Evolutionary conservation across 1,140 invertebrate species (phyloP).

Genomic region (Eueides isabella): DNA sequence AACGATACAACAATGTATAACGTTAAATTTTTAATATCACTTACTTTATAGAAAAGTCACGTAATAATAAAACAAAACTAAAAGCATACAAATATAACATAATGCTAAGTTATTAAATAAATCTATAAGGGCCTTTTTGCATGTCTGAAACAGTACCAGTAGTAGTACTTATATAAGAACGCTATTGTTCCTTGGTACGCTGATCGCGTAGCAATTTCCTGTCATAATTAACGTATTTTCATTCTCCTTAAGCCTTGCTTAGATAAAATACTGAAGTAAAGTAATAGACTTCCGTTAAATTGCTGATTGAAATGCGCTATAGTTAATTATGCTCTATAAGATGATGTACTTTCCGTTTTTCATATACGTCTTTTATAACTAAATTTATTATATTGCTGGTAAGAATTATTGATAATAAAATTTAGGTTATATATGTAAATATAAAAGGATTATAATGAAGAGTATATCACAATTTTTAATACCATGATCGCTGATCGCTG

Average conservation of each 20-base stretch:
- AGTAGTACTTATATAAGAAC: constrained; percentile 9
- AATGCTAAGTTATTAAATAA: background rate
- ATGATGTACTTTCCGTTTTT: background rate
- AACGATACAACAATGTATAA: no score
- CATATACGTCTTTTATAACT: no score
- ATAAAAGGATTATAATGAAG: no score
- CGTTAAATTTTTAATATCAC: no score
- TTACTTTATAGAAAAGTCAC: no score
- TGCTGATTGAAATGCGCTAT: background rate
- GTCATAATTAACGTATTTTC: constrained; percentile 28
- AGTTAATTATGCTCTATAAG: background rate
- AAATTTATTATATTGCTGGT: no score
- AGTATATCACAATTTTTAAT: no score
- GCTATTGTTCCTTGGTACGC: constrained; percentile 20
- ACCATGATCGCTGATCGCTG: no score
- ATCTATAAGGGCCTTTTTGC: constrained; percentile 10
- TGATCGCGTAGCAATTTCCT: constrained; percentile 25
- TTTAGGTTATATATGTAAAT: no score
- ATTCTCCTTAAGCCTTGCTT: constrained; percentile 17
- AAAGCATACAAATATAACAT: background rate
- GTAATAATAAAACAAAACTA: background rate
- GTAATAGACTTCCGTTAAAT: constrained; percentile 17
- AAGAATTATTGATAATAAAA: no score
- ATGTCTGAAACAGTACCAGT: constrained; percentile 2
- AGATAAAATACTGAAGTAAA: constrained; percentile 22